These are phyloP conservation scores for Pipistrellus pipistrellus DNA, from an alignment of 2,797 vertebrate genomes.

Conservation along the genomic window DNA sequence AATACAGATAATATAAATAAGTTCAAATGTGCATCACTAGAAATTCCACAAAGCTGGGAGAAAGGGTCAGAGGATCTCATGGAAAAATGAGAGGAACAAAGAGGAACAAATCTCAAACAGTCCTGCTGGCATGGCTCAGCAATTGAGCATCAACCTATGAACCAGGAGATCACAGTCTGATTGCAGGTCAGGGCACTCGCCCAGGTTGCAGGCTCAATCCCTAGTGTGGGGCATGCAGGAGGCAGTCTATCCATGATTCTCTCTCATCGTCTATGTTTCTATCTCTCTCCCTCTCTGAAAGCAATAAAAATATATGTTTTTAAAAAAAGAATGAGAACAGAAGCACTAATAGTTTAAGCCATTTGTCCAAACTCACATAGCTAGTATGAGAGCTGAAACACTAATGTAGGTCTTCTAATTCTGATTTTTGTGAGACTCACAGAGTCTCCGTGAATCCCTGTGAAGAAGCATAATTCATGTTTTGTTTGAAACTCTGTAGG, in stretches of 20 bases:
- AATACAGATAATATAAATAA: background rate
- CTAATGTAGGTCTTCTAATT: background rate
- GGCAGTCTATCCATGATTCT: no score
- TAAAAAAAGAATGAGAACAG: no score
- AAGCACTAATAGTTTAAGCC: background rate
- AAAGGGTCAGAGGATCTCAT: background rate
- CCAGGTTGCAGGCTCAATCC: no score
- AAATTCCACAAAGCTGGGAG: slow-evolving; percentile 21
- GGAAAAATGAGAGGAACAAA: background rate
- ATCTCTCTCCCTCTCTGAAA: no score
- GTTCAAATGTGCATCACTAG: background rate
- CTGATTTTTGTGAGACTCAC: background rate
- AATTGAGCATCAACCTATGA: no score
- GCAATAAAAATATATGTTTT: no score
- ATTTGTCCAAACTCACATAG: background rate
- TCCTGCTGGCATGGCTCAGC: no score
- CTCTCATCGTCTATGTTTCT: no score
- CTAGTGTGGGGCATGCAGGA: no score
- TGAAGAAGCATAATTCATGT: background rate
- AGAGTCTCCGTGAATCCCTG: background rate
- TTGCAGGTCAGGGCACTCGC: no score
- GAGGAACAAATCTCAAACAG: no score
- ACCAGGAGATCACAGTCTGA: no score
- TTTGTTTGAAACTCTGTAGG: background rate
- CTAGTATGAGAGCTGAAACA: background rate